Evolutionary conservation across 2,888 invertebrate genomes (phyloP).

Genomic region (Eupithecia tripunctaria): DNA sequence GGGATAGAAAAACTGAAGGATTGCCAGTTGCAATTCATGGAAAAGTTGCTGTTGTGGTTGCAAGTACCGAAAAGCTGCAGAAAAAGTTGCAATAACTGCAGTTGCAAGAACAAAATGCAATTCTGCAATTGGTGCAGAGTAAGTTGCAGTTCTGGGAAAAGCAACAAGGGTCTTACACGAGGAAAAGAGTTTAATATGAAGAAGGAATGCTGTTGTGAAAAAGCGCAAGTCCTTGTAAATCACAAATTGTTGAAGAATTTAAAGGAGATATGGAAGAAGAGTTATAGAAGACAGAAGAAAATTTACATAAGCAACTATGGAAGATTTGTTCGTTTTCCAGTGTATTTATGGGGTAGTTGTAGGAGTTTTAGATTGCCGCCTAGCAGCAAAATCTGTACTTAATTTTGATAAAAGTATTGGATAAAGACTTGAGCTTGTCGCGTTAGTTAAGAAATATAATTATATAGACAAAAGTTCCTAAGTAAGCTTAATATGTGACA

Average conservation of each 20-base stretch:
- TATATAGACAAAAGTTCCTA: conserved; percentile 2
- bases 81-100: background rate
- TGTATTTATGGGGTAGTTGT: conserved; percentile 63
- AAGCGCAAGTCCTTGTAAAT: background rate
- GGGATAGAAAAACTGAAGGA: background rate
- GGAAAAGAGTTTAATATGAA: background rate
- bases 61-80: background rate
- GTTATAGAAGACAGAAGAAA: background rate
- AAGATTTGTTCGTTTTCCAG: conserved; percentile 33
- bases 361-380: conserved; percentile 53
- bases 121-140: background rate
- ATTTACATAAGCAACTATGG: background rate
- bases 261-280: background rate
- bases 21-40: conserved; percentile 1
- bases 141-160: background rate
- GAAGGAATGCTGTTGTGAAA: background rate
- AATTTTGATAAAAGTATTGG: conserved; percentile 63
- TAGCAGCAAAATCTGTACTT: conserved; percentile 69
- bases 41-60: background rate
- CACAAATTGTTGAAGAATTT: background rate
- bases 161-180: background rate
- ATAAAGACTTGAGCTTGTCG: conserved; percentile 24
- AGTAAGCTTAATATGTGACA: conserved; percentile 7
- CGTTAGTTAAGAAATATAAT: background rate
- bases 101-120: background rate